Evolutionary conservation across 2,888 invertebrate species (phyloP), one percentile per base, ranked within the genome.

Genomic region (Cryptophagus acutangulus): DNA sequence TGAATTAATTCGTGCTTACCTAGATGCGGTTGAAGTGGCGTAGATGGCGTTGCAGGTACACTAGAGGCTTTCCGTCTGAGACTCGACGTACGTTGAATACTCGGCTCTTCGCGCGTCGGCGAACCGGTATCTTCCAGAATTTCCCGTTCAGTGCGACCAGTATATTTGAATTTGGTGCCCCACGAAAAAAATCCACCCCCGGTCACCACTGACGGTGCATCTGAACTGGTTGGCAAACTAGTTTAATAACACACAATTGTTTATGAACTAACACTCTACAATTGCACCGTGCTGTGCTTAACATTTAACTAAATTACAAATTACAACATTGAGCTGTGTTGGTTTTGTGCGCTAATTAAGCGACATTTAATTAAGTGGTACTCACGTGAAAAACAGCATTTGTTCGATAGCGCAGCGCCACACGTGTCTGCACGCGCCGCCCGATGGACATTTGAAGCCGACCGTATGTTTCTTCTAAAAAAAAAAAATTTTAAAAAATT

Each of bases 391-490:
- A 74, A 97, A 97, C 53, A 95, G 75, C 84, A 95, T 91, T 73
- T 96, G 96, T 66, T 96, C 95, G 52, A 96, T 90, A 33, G 95
- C 93, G 73, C 94, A 94, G 65, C 90, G 82, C 96, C 96, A 97
- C 47, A 97, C 84, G 71, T 96, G 93, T 53, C 94, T 84, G 66
- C 95, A 95, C 37, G 92, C 86, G 29, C 89, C 82, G 33, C 89
- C 87, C 52, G 88, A 87, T 39, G 90, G 87, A 72, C 96, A 96
- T 70, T 93, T 92, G 73, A 93, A 96, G 10, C 96, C 95, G 48
- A 95, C 87, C 15, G 91, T 90, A 68, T 90, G 89, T 63, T 91
- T 91, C 74, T 89, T 91, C 90, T 90, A 72, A 45, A 79, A 79
- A 48, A 20, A 28, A 6, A 16, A 17, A 39, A 17, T 17, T 16